These are phyloP conservation scores for Parapristionchus giblindavisi DNA, from an alignment of 2,888 invertebrate species.

Conservation along the genomic window DNA sequence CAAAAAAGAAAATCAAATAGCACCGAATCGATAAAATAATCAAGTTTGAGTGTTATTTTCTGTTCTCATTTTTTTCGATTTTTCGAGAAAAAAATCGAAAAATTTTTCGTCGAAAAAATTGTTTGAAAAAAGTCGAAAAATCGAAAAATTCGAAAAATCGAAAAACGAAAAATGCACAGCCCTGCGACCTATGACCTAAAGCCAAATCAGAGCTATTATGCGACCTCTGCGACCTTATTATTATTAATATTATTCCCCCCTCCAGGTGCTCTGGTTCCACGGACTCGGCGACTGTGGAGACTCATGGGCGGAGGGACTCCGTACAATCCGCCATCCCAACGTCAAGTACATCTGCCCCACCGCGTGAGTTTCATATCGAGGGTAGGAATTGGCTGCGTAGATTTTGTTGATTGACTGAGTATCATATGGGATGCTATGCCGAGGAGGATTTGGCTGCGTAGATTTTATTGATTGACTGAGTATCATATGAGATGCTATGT, in stretches of 20 bases:
- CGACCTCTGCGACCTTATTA: background rate
- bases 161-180: no score
- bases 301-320: constrained; percentile 65
- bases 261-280: constrained; percentile 67
- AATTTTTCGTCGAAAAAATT: no score
- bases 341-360: constrained; percentile 64
- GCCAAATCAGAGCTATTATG: background rate
- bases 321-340: constrained; percentile 45
- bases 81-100: no score
- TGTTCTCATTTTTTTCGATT: no score
- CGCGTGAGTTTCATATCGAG: constrained; percentile 50
- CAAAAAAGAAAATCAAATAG: no score
- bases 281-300: constrained; percentile 68
- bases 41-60: no score
- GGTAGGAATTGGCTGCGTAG: background rate
- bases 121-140: no score
- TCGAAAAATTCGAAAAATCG: no score
- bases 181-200: no score
- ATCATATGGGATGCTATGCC: background rate
- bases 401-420: background rate
- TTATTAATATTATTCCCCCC: background rate
- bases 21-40: no score
- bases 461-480: background rate
- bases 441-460: background rate
- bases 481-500: background rate